These are phyloP conservation scores for Polypedilum pembai DNA, from an alignment of 1,140 invertebrate species.

Conservation along the genomic window DNA sequence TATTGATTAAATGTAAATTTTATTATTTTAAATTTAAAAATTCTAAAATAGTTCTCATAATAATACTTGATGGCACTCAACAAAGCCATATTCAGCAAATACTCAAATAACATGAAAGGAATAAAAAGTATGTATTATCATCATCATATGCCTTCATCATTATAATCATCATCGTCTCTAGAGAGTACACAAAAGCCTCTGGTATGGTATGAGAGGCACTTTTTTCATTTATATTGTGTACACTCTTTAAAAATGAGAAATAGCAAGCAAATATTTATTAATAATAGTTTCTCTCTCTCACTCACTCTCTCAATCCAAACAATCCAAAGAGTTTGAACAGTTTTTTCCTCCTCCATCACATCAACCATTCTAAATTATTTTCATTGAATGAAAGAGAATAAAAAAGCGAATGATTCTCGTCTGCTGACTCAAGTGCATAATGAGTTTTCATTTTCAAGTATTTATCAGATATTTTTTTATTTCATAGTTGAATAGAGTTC, in stretches of 20 bases:
- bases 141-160: no score
- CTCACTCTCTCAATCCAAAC: not conserved
- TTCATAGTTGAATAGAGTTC: not conserved
- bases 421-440: conserved; percentile 23
- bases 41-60: no score
- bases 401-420: not conserved
- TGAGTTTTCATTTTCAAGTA: conserved; percentile 25
- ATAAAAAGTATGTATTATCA: no score
- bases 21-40: no score
- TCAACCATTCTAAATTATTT: not conserved
- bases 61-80: no score
- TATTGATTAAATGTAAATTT: no score
- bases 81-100: no score
- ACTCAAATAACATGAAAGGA: no score
- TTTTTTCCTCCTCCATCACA: not conserved
- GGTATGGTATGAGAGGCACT: not conserved
- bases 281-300: not conserved
- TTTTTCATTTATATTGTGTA: not conserved
- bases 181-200: no score
- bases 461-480: conserved; percentile 27
- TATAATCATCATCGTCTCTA: no score
- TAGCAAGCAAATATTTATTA: conserved; percentile 13
- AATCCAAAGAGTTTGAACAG: not conserved
- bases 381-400: not conserved
- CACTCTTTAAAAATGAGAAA: conserved; percentile 13